Conservation (phyloP, 1,140 invertebrate species). For the Choristoneura fumiferana region DNA sequence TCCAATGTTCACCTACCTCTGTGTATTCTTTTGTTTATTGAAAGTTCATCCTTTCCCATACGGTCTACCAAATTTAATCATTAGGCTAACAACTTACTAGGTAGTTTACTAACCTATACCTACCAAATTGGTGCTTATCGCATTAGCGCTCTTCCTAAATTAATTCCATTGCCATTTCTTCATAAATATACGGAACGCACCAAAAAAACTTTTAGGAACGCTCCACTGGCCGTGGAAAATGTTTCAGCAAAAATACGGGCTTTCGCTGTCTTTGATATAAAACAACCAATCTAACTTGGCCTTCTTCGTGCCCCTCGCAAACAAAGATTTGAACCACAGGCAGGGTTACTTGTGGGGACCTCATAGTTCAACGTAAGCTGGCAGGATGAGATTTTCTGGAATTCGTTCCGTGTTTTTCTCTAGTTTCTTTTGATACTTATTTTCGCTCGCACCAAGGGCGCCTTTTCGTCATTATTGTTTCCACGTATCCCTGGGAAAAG, state of each 20-base stretch:
- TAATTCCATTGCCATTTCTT: neutral
- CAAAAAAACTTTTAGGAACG: constrained; percentile 25
- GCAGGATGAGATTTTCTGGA: constrained; percentile 34
- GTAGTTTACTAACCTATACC: constrained; percentile 2
- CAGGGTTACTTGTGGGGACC: neutral
- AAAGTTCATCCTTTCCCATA: no score
- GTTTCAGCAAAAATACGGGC: constrained; percentile 34
- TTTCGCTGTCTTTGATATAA: constrained; percentile 28
- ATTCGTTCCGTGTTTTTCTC: constrained; percentile 32
- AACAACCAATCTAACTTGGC: constrained; percentile 11
- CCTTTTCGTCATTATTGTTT: constrained; percentile 27
- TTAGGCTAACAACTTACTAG: no score
- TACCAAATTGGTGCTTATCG: neutral
- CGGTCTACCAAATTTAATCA: no score
- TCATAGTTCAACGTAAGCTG: constrained; percentile 23
- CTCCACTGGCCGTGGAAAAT: constrained; percentile 27
- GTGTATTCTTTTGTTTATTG: no score
- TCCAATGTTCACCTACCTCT: no score
- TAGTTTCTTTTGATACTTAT: constrained; percentile 26
- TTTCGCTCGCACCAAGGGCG: neutral
- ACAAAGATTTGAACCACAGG: neutral
- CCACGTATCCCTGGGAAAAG: constrained; percentile 17
- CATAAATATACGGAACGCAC: neutral
- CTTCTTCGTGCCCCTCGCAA: neutral
- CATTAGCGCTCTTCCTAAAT: neutral